phyloP scores from a whole-genome alignment of 2,113 vertebrate genomes.

The Paratilapia polleni region DNA sequence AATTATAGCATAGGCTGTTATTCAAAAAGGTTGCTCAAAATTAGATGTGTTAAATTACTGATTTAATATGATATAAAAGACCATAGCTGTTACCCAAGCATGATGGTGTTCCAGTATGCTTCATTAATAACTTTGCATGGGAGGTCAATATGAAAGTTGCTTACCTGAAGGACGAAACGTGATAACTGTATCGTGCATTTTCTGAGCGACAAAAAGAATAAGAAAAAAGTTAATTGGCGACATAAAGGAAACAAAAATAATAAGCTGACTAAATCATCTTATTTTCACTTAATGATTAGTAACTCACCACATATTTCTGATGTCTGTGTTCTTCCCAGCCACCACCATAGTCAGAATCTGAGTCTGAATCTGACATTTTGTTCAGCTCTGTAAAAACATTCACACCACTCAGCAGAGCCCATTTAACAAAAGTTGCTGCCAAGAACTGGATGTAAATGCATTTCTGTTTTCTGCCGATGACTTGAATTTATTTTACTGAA shows the following conservation, averaged over 20 bases:
- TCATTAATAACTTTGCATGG: neutral
- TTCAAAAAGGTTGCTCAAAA: neutral
- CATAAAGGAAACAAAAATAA: neutral
- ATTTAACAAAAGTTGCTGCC: neutral
- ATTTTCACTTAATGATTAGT: neutral
- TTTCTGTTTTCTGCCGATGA: neutral
- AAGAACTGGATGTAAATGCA: neutral
- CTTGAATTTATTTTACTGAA: neutral
- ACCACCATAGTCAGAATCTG: neutral
- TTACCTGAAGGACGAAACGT: slow-evolving; percentile 40
- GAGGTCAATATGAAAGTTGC: neutral
- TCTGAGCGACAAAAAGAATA: neutral
- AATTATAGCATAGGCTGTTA: neutral
- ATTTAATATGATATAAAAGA: neutral
- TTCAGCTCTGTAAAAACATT: slow-evolving; percentile 34
- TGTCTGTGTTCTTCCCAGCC: neutral
- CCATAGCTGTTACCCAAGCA: neutral
- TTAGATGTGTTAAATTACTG: neutral
- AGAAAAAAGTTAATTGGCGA: neutral
- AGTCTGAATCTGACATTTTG: slow-evolving; percentile 62
- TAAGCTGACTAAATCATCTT: neutral
- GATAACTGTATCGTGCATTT: neutral
- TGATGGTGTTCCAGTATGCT: neutral
- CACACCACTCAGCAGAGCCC: neutral
- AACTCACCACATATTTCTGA: slow-evolving; percentile 29